Evolutionary conservation across 2,113 vertebrate genomes (phyloP), one percentile per base, ranked within the genome.

Genomic region (Zingel zingel): DNA sequence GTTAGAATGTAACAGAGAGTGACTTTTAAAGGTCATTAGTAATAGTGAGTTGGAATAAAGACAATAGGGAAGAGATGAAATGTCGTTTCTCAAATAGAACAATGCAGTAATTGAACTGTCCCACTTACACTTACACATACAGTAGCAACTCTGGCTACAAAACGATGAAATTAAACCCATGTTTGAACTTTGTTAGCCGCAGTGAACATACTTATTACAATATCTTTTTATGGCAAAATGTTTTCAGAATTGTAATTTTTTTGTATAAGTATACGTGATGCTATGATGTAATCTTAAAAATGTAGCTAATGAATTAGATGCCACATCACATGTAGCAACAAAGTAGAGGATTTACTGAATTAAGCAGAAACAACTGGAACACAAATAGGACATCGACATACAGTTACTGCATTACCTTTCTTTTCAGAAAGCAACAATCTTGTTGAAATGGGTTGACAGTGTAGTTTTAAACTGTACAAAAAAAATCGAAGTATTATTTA

Each of bases 1-100:
- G 21, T 39, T 33, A 50, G 71, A 61, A 4, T 25, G 18, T 73
- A 23, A 21, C 23, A 58, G 56, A 47, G 11, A 7, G 19, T 48
- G 56, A 33, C 25, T 74, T 73, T 30, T 33, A 21, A 59, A 48
- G 23, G 23, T 50, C 64, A 27, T 48, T 48, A 27, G 64, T 66
- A 11, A 48, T 5, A 5, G 23, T 18, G 43, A 6, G 14, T 6
- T 25, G 23, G 18, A 48, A 59, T 30, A 27, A 30, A 73, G 23
- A 48, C 14, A 56, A 47, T 15, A 43, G 39, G 39, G 39, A 7
- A 7, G 21, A 45, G 15, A 43, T 8, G 39, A 65, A 43, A 11
- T 43, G 39, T 43, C 10, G 1, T 65, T 47, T 47, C 43, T 18
- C 25, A 2, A 66, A 48, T 16, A 47, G 3, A 4, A 16, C 13